These are phyloP conservation scores for Drosophila nr. fundita DNA, from an alignment of 2,888 invertebrate species.

Conservation along the genomic window DNA sequence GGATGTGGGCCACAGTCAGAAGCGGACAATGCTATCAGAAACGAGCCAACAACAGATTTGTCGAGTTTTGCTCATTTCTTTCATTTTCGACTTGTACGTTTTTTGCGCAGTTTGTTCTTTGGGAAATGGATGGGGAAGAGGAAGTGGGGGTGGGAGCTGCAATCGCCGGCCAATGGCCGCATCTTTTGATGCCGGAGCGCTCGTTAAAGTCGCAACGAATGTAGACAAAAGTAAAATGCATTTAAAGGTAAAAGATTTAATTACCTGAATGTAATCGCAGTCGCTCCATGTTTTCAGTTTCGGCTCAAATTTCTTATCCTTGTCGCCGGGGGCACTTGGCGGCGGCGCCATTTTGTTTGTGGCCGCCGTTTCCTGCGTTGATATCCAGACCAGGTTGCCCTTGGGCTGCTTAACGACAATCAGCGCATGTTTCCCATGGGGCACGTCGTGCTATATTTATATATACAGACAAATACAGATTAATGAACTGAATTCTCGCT, in stretches of 20 bases:
- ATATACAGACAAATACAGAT: conserved; percentile 22
- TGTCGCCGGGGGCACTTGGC: conserved; percentile 86
- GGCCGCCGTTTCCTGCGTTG: conserved; percentile 89
- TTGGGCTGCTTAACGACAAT: conserved; percentile 94
- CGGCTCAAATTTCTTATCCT: conserved; percentile 86
- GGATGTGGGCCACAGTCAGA: conserved; percentile 41
- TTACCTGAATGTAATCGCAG: conserved; percentile 92
- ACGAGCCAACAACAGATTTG: conserved; percentile 71
- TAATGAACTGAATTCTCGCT: conserved; percentile 39
- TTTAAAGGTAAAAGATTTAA: conserved; percentile 75
- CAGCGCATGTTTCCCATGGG: conserved; percentile 94
- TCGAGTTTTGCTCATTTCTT: conserved; percentile 64
- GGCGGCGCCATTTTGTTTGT: conserved; percentile 85
- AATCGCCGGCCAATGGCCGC: conserved; percentile 62
- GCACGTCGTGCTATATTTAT: conserved; percentile 89
- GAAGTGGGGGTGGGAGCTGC: neutral
- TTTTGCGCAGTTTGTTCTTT: conserved; percentile 53
- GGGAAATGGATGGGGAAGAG: neutral
- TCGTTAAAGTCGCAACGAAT: conserved; percentile 62
- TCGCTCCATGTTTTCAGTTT: conserved; percentile 91
- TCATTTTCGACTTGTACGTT: conserved; percentile 68
- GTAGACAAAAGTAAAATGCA: conserved; percentile 52
- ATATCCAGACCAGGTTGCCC: conserved; percentile 93
- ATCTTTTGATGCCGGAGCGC: conserved; percentile 64
- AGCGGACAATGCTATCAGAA: conserved; percentile 15